Evolutionary conservation across 1,140 invertebrate species (phyloP), one percentile per base, ranked within the genome.

Genomic region (Microplitis demolitor): DNA sequence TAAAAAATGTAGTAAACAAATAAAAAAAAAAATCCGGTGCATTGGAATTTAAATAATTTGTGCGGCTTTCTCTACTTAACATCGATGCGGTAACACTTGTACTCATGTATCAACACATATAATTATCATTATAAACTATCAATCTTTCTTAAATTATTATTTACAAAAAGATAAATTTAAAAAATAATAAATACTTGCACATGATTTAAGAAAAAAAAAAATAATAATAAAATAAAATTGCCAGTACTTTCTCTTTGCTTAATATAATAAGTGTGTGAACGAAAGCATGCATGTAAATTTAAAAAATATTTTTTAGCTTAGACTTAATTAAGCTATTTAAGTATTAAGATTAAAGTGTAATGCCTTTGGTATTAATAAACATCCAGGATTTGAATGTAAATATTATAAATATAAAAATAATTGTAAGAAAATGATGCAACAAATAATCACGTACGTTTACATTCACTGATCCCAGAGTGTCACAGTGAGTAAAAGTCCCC

Each of bases 31-130:
- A 45, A 45, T 1, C 11, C 39, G 11, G 16, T 66, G n/a, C 63
- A 50, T 1, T 16, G n/a, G 34, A 33, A n/a, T 31, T 13, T 50
- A 66, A 66, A 13, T 54, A 67, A 67, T 24, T 34, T 53, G 31
- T 67, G n/a, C n/a, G 50, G 39, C 66, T 67, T 67, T 67, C 66
- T 67, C 66, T 34, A 54, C 50, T 67, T 54, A 9, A 53, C 34
- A 31, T 35, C 34, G 39, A 64, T 67, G 66, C 51, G 66, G 66
- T 67, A 67, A 67, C 31, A 66, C 37, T 24, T 33, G 16, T 54
- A 67, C 45, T 50, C 53, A 50, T 67, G 45, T 51, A 51, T 24
- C 45, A 67, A 53, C 45, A 34, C 14, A 31, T 34, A 39, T 39
- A 64, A 64, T 64, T 35, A 64, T 64, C 62, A 54, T 11, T 11